A percentile compares a stretch with the other conserved stretches of the same genome.
Conservation (phyloP, 2,113 vertebrate species). For the Sula dactylatra region DNA sequence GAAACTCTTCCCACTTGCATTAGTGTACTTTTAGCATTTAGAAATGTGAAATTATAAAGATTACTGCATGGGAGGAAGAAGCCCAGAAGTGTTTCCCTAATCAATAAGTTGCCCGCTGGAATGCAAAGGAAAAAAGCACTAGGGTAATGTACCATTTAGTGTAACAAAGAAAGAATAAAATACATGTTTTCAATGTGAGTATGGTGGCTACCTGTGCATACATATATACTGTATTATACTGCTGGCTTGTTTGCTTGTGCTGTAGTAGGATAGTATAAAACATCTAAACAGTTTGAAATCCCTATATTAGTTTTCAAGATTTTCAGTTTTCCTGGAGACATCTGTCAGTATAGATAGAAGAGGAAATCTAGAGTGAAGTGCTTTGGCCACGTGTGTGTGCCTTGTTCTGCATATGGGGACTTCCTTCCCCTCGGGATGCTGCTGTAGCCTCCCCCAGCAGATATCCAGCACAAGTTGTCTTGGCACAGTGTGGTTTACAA, state of each 20-base stretch:
- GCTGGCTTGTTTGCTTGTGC: neutral
- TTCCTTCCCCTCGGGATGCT: neutral
- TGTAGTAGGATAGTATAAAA: neutral
- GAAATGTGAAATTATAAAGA: conserved; percentile 41
- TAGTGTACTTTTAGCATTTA: conserved; percentile 39
- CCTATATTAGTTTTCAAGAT: neutral
- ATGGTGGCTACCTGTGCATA: neutral
- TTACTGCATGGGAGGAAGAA: conserved; percentile 8
- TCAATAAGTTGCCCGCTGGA: conserved; percentile 25
- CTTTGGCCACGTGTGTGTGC: fast-evolving
- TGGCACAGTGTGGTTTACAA: neutral
- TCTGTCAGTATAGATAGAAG: neutral
- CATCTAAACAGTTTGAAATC: neutral
- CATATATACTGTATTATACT: neutral
- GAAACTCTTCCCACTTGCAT: conserved; percentile 27
- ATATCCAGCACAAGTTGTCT: neutral
- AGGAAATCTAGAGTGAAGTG: neutral
- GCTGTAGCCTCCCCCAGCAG: neutral
- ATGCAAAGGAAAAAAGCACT: neutral
- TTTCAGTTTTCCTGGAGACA: neutral
- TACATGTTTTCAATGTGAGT: neutral
- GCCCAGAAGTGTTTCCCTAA: neutral
- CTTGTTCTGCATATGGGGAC: neutral
- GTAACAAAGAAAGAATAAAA: conserved; percentile 2
- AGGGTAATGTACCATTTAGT: neutral